Base-by-base conservation (phyloP, 2,888 invertebrate genomes). In the Pandemis heparana region DNA sequence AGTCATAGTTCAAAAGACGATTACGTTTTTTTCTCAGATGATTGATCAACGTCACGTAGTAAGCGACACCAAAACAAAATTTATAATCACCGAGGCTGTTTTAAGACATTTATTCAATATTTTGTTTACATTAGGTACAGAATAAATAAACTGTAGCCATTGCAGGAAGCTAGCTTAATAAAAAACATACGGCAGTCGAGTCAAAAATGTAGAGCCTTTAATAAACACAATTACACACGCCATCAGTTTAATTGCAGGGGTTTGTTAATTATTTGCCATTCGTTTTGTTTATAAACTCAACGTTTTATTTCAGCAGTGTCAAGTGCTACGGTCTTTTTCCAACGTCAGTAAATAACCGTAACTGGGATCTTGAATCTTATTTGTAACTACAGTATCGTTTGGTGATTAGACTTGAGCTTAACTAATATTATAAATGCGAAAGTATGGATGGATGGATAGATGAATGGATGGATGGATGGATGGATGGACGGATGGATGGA, bases 201-300 rank as follows among this genome's bases (percentile, higher is more conserved):
- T 65, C 61, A 48, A 73, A 73, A 71, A 67, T 67, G 66, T 69
- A 59, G 41, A 59, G 48, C 63, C 63, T 73, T 69, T 73, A 69
- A 73, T 73, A 73, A 73, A 73, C 64, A 69, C 68, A 69, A 73
- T 73, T 73, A 73, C 73, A 73, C 73, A 73, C 73, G 59, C 73
- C 63, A 73, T 73, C 73, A 59, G 59, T 56, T 68, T 73, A 73
- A 73, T 69, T 69, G 73, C 68, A 63, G 63, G 73, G 73, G 68
- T 73, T 67, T 73, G 73, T 68, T 73, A 63, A 73, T 73, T 73
- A 64, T 69, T 68, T 59, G 48, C 68, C 12, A 41, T 48, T 59
- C 48, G 63, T 69, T 73, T 38, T 62, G 67, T 68, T 69, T 48
- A 56, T 23, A 56, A 56, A 23, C 23, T 18, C 56, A 10, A 12